These are phyloP conservation scores for Teleopsis dalmanni DNA, from an alignment of 1,140 invertebrate genomes.

Conservation along the genomic window DNA sequence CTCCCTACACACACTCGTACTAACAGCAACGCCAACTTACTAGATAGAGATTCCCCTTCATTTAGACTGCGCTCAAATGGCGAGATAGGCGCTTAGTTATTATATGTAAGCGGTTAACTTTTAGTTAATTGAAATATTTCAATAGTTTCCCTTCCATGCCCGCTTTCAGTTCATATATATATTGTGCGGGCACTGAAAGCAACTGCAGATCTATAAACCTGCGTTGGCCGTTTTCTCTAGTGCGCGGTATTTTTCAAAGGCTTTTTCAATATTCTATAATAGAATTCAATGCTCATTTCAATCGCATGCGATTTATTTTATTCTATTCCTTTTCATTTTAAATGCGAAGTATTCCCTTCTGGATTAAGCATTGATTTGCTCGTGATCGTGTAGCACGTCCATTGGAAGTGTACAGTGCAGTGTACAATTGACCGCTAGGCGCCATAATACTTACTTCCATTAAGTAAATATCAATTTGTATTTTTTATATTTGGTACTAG, in stretches of 20 bases:
- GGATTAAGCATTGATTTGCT: conserved; percentile 1
- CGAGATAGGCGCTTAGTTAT: conserved; percentile 8
- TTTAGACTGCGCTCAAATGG: conserved; percentile 12
- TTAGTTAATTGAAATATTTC: conserved; percentile 45
- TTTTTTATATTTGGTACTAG: no score
- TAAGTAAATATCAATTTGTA: background rate
- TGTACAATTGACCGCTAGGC: conserved; percentile 40
- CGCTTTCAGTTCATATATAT: background rate
- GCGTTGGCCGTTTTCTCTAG: background rate
- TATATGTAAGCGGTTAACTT: background rate
- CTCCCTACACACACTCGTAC: conserved; percentile 11
- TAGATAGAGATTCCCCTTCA: conserved; percentile 12
- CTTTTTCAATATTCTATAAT: conserved; percentile 24
- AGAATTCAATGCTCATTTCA: conserved; percentile 43
- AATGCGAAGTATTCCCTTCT: conserved; percentile 6
- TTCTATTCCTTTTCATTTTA: conserved; percentile 15
- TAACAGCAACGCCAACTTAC: conserved; percentile 8
- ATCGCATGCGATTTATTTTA: conserved; percentile 42
- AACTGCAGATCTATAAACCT: background rate
- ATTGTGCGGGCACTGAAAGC: background rate
- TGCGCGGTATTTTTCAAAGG: conserved; percentile 31
- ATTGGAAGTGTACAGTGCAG: background rate
- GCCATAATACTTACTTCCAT: conserved; percentile 20
- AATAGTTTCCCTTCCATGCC: conserved; percentile 12
- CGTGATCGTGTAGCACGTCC: conserved; percentile 3